A percentile compares a stretch with the other conserved stretches of the same genome.
phyloP scores from a whole-genome alignment of 1,140 invertebrate genomes.

The Aethina tumida region DNA sequence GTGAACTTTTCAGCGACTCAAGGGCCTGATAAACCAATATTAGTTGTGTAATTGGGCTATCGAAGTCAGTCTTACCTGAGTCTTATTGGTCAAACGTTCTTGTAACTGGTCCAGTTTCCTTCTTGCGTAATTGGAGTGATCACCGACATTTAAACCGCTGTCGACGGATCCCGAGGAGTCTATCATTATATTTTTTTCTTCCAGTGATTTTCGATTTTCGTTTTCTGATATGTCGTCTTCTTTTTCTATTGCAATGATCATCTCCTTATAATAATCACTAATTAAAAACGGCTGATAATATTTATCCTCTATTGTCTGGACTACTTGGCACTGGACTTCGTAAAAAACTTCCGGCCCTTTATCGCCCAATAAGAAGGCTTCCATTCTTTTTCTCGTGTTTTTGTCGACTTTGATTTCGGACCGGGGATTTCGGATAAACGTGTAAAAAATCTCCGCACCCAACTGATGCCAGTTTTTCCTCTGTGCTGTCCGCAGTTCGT shows the following conservation, averaged over 20 bases:
- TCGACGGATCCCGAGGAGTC: constrained; percentile 41
- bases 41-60: neutral
- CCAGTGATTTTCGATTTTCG: constrained; percentile 31
- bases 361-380: constrained; percentile 75
- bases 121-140: constrained; percentile 75
- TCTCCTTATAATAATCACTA: constrained; percentile 72
- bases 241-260: constrained; percentile 58
- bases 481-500: constrained; percentile 65
- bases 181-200: constrained; percentile 43
- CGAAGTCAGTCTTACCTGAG: constrained; percentile 46
- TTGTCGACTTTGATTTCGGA: constrained; percentile 72
- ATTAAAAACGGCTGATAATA: constrained; percentile 83
- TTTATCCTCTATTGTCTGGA: constrained; percentile 70
- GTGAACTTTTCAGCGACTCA: constrained; percentile 62
- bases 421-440: constrained; percentile 68
- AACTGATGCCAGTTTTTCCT: constrained; percentile 72
- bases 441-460: constrained; percentile 84
- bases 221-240: constrained; percentile 46
- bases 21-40: constrained; percentile 46
- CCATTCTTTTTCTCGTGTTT: constrained; percentile 68
- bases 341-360: constrained; percentile 83
- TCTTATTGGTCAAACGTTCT: constrained; percentile 69
- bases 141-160: constrained; percentile 51
- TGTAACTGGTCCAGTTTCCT: constrained; percentile 72
- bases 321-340: constrained; percentile 71